phyloP scores from a whole-genome alignment of 2,113 vertebrate genomes.

The Cichladusa arquata region DNA sequence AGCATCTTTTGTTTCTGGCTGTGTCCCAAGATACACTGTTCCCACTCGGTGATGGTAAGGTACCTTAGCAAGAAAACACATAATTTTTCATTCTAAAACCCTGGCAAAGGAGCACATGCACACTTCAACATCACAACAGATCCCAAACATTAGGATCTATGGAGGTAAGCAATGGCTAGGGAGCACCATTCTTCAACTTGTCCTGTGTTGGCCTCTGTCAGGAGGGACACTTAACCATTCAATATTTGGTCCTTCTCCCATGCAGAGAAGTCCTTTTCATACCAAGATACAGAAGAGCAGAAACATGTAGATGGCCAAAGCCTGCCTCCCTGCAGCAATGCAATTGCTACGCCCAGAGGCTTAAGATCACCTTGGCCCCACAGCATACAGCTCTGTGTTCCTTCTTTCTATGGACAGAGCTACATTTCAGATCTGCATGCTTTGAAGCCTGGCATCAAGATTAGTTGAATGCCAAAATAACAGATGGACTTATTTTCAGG shows the following conservation, averaged over 20 bases:
- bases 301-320: background rate
- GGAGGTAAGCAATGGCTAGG: background rate
- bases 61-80: slow-evolving; percentile 33
- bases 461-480: background rate
- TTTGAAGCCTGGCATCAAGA: background rate
- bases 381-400: background rate
- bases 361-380: background rate
- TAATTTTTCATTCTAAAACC: background rate
- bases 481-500: background rate
- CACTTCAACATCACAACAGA: background rate
- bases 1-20: slow-evolving; percentile 65
- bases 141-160: background rate
- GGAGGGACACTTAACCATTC: background rate
- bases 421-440: background rate
- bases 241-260: background rate
- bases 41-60: slow-evolving; percentile 64
- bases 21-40: slow-evolving; percentile 60
- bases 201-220: background rate
- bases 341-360: background rate
- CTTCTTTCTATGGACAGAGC: background rate
- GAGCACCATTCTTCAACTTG: background rate
- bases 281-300: background rate
- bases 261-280: background rate
- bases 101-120: background rate
- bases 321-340: background rate